Percentiles rank a stretch among this genome's conserved stretches.
phyloP scores from a whole-genome alignment of 1,140 invertebrate genomes.

The Platorchestia sp. region DNA sequence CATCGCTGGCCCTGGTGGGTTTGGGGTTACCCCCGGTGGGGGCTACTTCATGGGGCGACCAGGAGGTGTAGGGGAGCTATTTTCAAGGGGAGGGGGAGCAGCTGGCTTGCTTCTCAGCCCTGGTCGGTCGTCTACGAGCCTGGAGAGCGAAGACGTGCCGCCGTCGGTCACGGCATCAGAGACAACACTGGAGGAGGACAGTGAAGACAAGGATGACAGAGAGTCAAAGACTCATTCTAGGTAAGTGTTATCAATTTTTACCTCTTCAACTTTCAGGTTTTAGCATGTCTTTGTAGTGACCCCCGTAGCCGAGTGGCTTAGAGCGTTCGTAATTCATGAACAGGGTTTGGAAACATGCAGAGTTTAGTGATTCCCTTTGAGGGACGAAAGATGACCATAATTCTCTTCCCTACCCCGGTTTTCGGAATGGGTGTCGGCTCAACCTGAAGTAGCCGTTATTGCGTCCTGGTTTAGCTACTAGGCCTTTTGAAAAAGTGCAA shows the following conservation, averaged over 20 bases:
- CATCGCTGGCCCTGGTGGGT: conserved; percentile 80
- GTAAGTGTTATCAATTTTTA: not conserved
- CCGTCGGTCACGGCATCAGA: conserved; percentile 64
- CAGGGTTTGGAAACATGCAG: too few relatives aligned
- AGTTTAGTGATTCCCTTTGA: too few relatives aligned
- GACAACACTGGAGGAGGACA: conserved; percentile 60
- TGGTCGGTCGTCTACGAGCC: conserved; percentile 65
- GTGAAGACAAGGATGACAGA: conserved; percentile 59
- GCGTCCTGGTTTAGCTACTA: too few relatives aligned
- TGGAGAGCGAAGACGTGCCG: conserved; percentile 65
- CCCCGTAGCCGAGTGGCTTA: too few relatives aligned
- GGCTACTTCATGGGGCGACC: conserved; percentile 29
- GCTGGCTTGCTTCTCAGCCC: conserved; percentile 57
- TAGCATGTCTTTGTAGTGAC: too few relatives aligned
- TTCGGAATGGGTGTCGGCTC: too few relatives aligned
- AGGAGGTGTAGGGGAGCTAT: conserved; percentile 18
- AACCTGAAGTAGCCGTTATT: too few relatives aligned
- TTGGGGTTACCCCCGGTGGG: conserved; percentile 44
- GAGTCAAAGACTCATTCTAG: conserved; percentile 60
- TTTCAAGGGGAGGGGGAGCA: not conserved
- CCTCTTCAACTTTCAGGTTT: too few relatives aligned
- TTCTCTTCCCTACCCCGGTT: too few relatives aligned
- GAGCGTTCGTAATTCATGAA: not conserved
- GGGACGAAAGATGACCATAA: too few relatives aligned
- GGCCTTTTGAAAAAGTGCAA: too few relatives aligned